Percentiles rank a stretch among this genome's conserved stretches.
Evolutionary conservation across 2,113 vertebrate genomes (phyloP).

Genomic region (Ivindomyrus marchei): DNA sequence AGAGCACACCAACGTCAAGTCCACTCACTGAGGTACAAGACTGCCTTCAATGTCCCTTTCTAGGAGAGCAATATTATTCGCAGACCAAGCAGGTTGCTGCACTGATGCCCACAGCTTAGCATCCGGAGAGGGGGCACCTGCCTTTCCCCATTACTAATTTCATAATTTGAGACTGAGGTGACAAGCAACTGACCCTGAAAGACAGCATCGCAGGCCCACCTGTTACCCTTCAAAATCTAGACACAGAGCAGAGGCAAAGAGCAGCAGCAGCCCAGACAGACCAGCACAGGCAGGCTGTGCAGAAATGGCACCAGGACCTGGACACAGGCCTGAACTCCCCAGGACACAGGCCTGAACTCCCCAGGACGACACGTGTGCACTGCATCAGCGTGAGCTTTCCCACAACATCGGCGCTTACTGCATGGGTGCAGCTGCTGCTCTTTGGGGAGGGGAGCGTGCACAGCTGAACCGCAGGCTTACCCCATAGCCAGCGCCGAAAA

Average conservation of each 20-base stretch:
- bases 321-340: not conserved
- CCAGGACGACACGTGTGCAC: not conserved
- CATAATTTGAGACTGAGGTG: not conserved
- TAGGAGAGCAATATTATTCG: not conserved
- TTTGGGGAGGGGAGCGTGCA: not conserved
- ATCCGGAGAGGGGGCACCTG: not conserved
- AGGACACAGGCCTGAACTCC: not conserved
- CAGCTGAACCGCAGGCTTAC: conserved; percentile 63
- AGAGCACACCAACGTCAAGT: not conserved
- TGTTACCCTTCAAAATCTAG: not conserved
- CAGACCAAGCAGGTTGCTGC: not conserved
- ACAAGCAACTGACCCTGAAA: not conserved
- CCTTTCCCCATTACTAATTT: not conserved
- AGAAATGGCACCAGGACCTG: not conserved
- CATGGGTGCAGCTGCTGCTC: not conserved
- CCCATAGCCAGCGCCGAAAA: conserved; percentile 99
- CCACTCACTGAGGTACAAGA: not conserved
- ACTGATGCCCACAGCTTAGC: not conserved
- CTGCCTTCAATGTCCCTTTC: not conserved
- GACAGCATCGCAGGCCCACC: not conserved
- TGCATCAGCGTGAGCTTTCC: conserved; percentile 1
- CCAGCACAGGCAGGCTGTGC: not conserved
- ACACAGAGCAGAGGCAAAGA: not conserved
- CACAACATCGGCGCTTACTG: not conserved
- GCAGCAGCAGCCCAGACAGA: not conserved